These are phyloP conservation scores for Orchesella flavescens DNA, from an alignment of 2,888 invertebrate genomes.

Conservation along the genomic window DNA sequence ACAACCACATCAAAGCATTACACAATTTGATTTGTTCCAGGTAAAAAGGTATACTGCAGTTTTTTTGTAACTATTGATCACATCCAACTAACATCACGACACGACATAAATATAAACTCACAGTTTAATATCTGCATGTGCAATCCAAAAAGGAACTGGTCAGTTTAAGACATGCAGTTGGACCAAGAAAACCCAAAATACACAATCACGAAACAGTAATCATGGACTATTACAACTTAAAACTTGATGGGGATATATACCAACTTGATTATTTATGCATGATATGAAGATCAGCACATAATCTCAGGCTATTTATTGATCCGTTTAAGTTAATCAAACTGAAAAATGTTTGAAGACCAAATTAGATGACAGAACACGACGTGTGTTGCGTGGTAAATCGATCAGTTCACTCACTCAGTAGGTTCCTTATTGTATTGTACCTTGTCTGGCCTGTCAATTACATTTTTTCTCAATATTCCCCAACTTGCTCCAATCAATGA, in stretches of 20 bases:
- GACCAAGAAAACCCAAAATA: slow-evolving; percentile 13
- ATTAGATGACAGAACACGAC: background rate
- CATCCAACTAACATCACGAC: background rate
- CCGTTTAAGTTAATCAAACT: too few relatives aligned
- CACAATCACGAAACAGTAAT: slow-evolving; percentile 26
- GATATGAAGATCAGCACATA: slow-evolving; percentile 1
- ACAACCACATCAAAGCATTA: background rate
- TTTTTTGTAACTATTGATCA: too few relatives aligned
- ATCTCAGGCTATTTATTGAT: background rate
- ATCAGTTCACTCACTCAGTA: too few relatives aligned
- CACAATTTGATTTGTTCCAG: slow-evolving; percentile 22
- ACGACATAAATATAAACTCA: background rate
- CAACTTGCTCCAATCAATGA: too few relatives aligned
- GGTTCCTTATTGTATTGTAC: too few relatives aligned
- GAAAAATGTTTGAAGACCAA: too few relatives aligned
- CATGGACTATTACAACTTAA: slow-evolving; percentile 3
- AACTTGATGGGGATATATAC: background rate
- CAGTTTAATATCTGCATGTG: background rate
- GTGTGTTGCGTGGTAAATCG: too few relatives aligned
- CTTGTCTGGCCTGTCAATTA: too few relatives aligned
- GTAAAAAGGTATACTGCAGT: background rate
- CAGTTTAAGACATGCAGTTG: background rate
- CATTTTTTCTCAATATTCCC: too few relatives aligned
- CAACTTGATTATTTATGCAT: background rate
- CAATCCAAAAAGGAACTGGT: too few relatives aligned